These are phyloP conservation scores for Poecilobothrus nobilitatus DNA, from an alignment of 2,888 invertebrate genomes.

Conservation along the genomic window DNA sequence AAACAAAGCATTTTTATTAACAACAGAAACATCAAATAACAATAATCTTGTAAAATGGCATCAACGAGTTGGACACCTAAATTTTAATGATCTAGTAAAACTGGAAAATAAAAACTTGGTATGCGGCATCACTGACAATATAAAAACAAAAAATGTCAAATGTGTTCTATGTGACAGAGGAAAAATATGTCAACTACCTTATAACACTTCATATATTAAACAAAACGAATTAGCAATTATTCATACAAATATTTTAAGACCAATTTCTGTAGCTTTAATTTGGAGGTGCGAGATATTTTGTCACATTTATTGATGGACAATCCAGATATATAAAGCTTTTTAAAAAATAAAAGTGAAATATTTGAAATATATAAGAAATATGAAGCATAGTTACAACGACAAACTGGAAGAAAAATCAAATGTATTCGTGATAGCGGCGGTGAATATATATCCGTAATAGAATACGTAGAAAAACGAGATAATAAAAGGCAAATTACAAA, in stretches of 20 bases:
- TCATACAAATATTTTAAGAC: constrained; percentile 23
- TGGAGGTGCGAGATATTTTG: constrained; percentile 23
- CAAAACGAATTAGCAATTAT: constrained; percentile 16
- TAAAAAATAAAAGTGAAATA: not conserved
- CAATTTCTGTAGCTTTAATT: constrained; percentile 21
- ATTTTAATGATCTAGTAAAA: constrained; percentile 10
- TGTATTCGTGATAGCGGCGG: constrained; percentile 18
- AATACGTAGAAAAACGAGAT: constrained; percentile 19
- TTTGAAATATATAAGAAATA: not conserved
- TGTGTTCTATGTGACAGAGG: constrained; percentile 20
- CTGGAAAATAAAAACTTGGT: constrained; percentile 16
- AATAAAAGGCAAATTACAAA: constrained; percentile 21
- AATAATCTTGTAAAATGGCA: constrained; percentile 13
- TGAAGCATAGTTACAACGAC: not conserved
- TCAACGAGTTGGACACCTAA: constrained; percentile 18
- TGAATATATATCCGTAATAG: constrained; percentile 20
- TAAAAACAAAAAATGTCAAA: constrained; percentile 3
- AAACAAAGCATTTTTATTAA: no score
- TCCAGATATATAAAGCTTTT: constrained; percentile 9
- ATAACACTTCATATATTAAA: not conserved
- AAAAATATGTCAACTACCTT: not conserved
- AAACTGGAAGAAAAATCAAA: no score
- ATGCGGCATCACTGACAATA: constrained; percentile 11
- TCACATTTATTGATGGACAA: constrained; percentile 22
- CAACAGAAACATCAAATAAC: not conserved